Conservation (phyloP, 2,797 vertebrate species). For the Vespertilio murinus region DNA sequence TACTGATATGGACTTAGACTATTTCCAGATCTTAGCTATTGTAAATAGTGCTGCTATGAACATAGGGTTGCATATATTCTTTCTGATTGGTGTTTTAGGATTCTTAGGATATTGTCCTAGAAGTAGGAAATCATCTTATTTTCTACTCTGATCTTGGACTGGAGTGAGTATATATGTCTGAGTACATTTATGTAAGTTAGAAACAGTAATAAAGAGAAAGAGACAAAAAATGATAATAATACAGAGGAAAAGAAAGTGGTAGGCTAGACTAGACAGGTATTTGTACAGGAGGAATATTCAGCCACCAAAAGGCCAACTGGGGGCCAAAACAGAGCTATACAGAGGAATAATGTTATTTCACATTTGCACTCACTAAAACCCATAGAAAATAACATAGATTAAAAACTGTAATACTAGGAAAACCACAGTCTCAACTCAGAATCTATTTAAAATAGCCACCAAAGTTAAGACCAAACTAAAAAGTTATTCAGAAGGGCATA, state of each 20-base stretch:
- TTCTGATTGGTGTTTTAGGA: too few relatives aligned
- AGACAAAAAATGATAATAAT: background rate
- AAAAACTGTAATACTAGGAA: background rate
- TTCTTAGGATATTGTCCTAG: too few relatives aligned
- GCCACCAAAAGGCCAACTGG: background rate
- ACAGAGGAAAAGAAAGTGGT: background rate
- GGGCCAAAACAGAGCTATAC: background rate
- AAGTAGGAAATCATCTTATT: background rate
- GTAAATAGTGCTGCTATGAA: too few relatives aligned
- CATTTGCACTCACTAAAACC: background rate
- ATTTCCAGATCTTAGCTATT: too few relatives aligned
- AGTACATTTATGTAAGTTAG: background rate
- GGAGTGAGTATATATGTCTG: background rate
- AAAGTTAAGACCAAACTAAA: background rate
- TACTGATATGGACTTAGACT: too few relatives aligned
- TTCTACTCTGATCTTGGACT: background rate
- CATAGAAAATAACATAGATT: background rate
- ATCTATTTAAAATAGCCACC: background rate
- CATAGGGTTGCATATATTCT: too few relatives aligned
- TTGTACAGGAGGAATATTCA: background rate
- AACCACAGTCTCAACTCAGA: background rate
- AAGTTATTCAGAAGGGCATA: too few relatives aligned
- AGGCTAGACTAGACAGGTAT: background rate
- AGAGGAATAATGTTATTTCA: background rate
- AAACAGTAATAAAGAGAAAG: background rate